A percentile compares a stretch with the other conserved stretches of the same genome.
Evolutionary conservation across 1,140 invertebrate species (phyloP).

Genomic region (Orius insidiosus): DNA sequence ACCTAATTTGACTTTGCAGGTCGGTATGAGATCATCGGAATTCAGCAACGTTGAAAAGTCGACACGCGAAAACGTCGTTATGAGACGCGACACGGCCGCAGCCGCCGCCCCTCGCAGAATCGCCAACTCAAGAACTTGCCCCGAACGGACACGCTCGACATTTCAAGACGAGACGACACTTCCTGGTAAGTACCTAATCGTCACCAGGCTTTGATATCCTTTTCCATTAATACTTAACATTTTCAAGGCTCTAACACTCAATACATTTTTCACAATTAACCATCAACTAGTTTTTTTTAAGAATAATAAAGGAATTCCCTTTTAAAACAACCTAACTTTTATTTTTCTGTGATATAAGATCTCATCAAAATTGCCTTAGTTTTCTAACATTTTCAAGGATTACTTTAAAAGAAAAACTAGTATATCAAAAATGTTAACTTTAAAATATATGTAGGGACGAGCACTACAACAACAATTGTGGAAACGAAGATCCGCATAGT

Average conservation of each 20-base stretch:
- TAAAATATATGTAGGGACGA: constrained; percentile 16
- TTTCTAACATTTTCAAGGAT: background rate
- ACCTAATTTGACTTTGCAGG: constrained; percentile 27
- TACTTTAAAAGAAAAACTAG: too few species aligned
- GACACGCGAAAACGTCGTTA: constrained; percentile 29
- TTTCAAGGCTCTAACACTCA: background rate
- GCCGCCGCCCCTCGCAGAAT: constrained; percentile 14
- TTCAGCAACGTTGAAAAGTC: constrained; percentile 43
- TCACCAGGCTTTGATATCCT: constrained; percentile 12
- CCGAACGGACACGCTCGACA: constrained; percentile 17
- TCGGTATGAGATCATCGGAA: constrained; percentile 52
- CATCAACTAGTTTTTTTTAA: too few species aligned
- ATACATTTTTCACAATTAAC: background rate
- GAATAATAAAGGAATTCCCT: background rate
- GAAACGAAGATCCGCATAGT: constrained; percentile 18
- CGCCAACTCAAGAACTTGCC: constrained; percentile 9
- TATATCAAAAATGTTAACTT: too few species aligned
- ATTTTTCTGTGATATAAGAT: background rate
- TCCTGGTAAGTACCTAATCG: constrained; percentile 17
- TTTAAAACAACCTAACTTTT: background rate
- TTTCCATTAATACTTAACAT: background rate
- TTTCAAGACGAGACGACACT: constrained; percentile 10
- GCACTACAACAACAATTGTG: constrained; percentile 14
- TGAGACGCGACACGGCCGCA: constrained; percentile 34
- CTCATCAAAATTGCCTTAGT: background rate